Percentiles rank a stretch among this genome's conserved stretches.
These are phyloP conservation scores for Corythornis madagascariensis DNA, from an alignment of 2,113 vertebrate genomes.

Conservation along the genomic window DNA sequence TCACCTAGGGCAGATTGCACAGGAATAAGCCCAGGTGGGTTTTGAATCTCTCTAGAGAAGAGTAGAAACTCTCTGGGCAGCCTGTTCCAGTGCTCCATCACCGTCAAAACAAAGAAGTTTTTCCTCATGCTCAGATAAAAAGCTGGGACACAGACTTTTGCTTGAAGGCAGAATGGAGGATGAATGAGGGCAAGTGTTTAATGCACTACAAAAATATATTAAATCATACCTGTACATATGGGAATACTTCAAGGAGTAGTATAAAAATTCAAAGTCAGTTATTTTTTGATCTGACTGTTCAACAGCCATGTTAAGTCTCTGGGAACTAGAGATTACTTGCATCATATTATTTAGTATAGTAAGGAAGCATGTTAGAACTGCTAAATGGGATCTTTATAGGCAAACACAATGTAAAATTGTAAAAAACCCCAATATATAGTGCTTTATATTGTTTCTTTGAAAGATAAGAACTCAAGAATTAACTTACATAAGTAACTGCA, in stretches of 20 bases:
- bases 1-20: background rate
- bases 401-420: background rate
- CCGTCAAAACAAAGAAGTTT: background rate
- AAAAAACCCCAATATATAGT: background rate
- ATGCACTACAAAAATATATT: background rate
- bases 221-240: background rate
- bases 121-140: background rate
- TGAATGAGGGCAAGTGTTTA: background rate
- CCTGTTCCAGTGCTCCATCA: background rate
- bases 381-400: background rate
- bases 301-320: background rate
- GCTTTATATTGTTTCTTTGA: background rate
- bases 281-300: slow-evolving; percentile 8
- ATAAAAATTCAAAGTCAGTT: background rate
- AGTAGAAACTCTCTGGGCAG: background rate
- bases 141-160: background rate
- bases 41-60: background rate
- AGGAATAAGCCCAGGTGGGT: background rate
- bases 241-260: background rate
- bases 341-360: background rate
- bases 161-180: background rate
- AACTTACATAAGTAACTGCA: background rate
- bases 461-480: background rate
- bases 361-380: background rate
- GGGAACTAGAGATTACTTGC: background rate